Conservation (phyloP, 2,888 invertebrate genomes). For the Lypha dubia region DNA sequence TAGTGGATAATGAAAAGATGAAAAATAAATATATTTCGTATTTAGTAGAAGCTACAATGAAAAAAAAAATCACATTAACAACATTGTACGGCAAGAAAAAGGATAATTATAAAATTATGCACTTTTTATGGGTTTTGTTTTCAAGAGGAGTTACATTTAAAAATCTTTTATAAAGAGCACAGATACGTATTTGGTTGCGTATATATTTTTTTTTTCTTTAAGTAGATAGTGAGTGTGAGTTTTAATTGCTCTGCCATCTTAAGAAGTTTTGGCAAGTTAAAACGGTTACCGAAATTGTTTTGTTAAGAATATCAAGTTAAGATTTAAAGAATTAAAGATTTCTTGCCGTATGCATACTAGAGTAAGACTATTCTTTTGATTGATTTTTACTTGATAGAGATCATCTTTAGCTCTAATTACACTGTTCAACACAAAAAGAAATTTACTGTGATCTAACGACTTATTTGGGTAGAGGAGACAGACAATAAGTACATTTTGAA, state of each 20-base stretch:
- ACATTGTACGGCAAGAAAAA: constrained; percentile 33
- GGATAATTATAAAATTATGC: constrained; percentile 76
- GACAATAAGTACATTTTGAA: no score
- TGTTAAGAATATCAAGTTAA: not conserved
- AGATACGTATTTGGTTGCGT: constrained; percentile 41
- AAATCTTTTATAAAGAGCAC: constrained; percentile 33
- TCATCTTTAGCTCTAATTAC: no score
- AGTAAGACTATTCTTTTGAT: no score
- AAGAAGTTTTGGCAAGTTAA: not conserved
- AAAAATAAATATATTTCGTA: constrained; percentile 53
- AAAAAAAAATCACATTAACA: constrained; percentile 24
- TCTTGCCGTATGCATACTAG: no score
- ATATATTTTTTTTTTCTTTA: no score
- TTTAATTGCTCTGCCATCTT: constrained; percentile 21
- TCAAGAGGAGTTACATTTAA: constrained; percentile 37
- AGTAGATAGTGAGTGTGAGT: not conserved
- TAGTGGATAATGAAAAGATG: constrained; percentile 63
- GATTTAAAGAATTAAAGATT: no score
- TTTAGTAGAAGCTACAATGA: constrained; percentile 15
- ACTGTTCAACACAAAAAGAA: no score
- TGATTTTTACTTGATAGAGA: no score
- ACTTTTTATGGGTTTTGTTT: constrained; percentile 68
- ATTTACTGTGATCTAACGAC: no score
- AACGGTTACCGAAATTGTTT: not conserved
- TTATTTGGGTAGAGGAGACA: no score